Evolutionary conservation across 2,888 invertebrate genomes (phyloP).

Genomic region (Cerastis rubricosa): DNA sequence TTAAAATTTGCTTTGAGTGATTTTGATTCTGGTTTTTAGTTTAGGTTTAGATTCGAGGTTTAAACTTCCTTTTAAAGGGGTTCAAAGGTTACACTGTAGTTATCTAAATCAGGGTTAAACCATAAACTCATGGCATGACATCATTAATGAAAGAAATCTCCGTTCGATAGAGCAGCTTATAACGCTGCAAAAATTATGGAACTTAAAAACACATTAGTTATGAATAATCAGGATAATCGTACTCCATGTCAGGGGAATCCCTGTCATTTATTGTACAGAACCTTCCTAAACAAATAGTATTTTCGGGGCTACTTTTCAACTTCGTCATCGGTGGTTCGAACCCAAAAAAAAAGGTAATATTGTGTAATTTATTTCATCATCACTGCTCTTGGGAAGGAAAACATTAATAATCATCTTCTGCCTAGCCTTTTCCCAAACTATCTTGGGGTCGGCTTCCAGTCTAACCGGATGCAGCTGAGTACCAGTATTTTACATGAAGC

Average conservation of each 20-base stretch:
- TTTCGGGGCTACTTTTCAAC: background rate
- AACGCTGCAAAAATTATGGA: background rate
- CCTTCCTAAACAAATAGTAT: background rate
- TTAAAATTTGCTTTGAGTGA: background rate
- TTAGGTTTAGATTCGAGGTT: background rate
- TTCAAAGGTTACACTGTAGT: background rate
- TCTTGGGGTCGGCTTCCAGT: too few species aligned
- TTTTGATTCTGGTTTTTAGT: background rate
- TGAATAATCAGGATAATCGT: background rate
- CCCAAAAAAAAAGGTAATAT: background rate
- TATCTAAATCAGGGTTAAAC: constrained; percentile 8
- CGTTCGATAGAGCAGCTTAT: too few species aligned
- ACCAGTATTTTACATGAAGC: too few species aligned
- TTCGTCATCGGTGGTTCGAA: background rate
- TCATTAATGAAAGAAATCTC: constrained; percentile 1
- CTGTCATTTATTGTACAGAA: background rate
- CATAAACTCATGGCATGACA: background rate
- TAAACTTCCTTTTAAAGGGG: background rate
- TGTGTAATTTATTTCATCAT: background rate
- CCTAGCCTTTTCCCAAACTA: too few species aligned
- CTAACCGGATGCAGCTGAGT: too few species aligned
- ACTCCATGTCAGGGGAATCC: background rate
- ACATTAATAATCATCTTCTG: too few species aligned
- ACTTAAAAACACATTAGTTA: background rate
- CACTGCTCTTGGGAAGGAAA: background rate